Percentiles rank a stretch among this genome's conserved stretches.
phyloP scores from a whole-genome alignment of 2,797 vertebrate species.

The Zalophus californianus region DNA sequence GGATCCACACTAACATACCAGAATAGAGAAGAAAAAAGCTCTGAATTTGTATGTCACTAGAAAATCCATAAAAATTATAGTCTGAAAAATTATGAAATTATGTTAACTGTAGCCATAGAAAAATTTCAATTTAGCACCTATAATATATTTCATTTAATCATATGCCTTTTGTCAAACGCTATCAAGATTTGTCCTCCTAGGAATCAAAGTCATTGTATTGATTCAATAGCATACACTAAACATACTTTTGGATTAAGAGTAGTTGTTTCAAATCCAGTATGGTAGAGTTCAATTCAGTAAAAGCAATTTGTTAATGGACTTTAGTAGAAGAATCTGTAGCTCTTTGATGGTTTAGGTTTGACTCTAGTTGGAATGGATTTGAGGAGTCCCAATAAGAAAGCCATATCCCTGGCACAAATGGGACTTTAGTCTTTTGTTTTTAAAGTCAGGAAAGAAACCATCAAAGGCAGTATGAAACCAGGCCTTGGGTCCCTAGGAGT shows the following conservation, averaged over 20 bases:
- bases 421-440: neutral
- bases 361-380: neutral
- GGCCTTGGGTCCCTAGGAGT: neutral
- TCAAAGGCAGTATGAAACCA: neutral
- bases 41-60: neutral
- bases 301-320: neutral
- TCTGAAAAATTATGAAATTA: constrained; percentile 21
- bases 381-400: neutral
- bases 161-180: neutral
- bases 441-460: neutral
- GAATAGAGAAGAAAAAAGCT: neutral
- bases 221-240: constrained; percentile 10
- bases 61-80: neutral
- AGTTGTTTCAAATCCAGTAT: neutral
- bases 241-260: constrained; percentile 28
- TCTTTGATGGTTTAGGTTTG: neutral
- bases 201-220: neutral
- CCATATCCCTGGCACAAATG: neutral
- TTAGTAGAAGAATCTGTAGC: neutral
- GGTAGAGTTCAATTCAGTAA: neutral
- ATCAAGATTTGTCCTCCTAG: neutral
- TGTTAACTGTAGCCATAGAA: neutral
- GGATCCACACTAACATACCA: neutral
- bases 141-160: constrained; percentile 5
- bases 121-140: neutral